Evolutionary conservation across 2,797 vertebrate species (phyloP).

Genomic region (Notolabrus celidotus): DNA sequence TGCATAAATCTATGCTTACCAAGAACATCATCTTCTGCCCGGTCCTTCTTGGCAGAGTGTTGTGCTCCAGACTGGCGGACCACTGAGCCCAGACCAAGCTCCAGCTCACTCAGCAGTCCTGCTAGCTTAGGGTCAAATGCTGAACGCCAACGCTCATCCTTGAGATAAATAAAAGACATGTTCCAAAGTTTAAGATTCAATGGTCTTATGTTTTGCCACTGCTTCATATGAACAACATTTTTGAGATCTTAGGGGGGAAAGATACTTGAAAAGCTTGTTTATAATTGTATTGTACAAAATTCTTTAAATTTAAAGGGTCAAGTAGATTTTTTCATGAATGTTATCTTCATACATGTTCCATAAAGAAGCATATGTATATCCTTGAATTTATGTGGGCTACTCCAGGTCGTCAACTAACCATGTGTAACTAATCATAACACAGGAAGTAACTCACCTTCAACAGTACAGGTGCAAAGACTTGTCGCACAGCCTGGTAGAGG

Average conservation of each 20-base stretch:
- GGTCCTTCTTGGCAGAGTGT: conserved; percentile 76
- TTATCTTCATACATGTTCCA: no score
- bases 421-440: neutral
- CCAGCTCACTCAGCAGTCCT: conserved; percentile 92
- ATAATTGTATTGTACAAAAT: no score
- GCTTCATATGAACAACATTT: neutral
- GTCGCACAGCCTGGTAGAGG: conserved; percentile 94
- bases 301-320: neutral
- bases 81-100: conserved; percentile 90
- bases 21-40: conserved; percentile 87
- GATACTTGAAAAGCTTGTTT: no score
- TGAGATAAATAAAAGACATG: neutral
- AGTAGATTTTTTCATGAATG: neutral
- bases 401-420: neutral
- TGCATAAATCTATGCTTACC: conserved; percentile 79
- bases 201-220: neutral
- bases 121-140: conserved; percentile 95
- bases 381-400: no score
- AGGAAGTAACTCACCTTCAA: conserved; percentile 85
- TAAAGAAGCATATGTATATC: no score
- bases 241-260: no score
- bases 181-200: neutral
- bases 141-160: conserved; percentile 95
- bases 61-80: conserved; percentile 87
- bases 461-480: conserved; percentile 93